These are phyloP conservation scores for Micropterix aruncella DNA, from an alignment of 2,888 invertebrate species.

Conservation along the genomic window DNA sequence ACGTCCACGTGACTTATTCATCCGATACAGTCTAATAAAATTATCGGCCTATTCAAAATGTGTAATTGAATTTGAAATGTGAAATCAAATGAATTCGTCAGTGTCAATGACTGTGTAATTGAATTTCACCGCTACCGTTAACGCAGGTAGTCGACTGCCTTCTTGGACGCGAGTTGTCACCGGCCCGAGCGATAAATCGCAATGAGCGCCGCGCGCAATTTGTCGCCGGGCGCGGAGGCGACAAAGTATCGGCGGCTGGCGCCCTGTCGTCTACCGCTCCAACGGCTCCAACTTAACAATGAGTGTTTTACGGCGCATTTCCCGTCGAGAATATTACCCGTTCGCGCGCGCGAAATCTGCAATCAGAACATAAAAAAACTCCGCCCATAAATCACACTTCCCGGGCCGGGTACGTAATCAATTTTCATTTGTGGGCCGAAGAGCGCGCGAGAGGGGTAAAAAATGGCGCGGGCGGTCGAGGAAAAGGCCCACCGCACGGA, in stretches of 20 bases:
- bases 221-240: background rate
- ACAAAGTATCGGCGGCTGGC: background rate
- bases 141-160: too few species aligned
- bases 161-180: too few species aligned
- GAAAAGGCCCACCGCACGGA: background rate
- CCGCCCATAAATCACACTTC: background rate
- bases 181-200: background rate
- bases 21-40: too few species aligned
- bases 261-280: too few species aligned
- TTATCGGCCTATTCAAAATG: too few species aligned
- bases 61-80: too few species aligned
- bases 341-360: background rate
- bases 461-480: background rate
- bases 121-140: too few species aligned
- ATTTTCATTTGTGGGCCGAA: background rate
- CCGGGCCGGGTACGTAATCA: background rate
- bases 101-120: too few species aligned
- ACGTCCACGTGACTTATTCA: too few species aligned
- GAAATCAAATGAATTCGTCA: too few species aligned
- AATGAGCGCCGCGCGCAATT: background rate
- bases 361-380: background rate
- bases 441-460: background rate
- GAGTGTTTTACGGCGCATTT: background rate
- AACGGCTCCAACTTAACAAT: background rate
- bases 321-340: background rate